These are phyloP conservation scores for Seladonia tumulorum DNA, from an alignment of 2,888 invertebrate species.

Conservation along the genomic window DNA sequence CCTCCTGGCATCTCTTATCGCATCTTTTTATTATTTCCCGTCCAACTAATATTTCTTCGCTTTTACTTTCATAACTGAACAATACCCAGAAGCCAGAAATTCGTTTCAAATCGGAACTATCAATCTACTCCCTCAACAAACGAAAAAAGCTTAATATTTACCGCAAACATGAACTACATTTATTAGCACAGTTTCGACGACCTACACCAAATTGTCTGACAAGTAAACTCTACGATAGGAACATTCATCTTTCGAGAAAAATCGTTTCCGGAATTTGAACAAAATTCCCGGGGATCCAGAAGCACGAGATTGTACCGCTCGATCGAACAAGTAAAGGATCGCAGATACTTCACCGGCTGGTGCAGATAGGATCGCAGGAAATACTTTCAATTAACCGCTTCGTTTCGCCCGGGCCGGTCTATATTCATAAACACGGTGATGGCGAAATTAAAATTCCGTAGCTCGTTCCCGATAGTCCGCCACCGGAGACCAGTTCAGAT, in stretches of 20 bases:
- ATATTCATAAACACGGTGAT: conserved; percentile 10
- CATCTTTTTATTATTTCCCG: conserved; percentile 4
- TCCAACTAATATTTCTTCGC: background rate
- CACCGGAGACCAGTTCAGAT: conserved; percentile 25
- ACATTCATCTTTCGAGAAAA: background rate
- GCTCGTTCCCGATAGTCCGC: conserved; percentile 2
- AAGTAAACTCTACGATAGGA: background rate
- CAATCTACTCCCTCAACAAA: too few relatives aligned
- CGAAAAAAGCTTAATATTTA: too few relatives aligned
- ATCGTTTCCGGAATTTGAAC: background rate
- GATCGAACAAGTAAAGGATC: background rate
- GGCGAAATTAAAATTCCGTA: conserved; percentile 24
- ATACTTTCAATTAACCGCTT: conserved; percentile 36
- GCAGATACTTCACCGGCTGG: background rate
- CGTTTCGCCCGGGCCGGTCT: background rate
- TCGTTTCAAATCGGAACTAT: background rate
- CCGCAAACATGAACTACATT: too few relatives aligned
- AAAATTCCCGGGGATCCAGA: background rate
- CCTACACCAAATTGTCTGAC: background rate
- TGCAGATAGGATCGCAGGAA: conserved; percentile 35
- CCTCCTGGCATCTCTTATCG: conserved; percentile 7
- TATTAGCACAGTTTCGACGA: background rate
- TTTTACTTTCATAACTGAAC: background rate
- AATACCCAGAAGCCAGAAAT: background rate
- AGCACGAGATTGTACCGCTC: background rate